These are phyloP conservation scores for Diarsia rubi DNA, from an alignment of 2,888 invertebrate species.

Conservation along the genomic window DNA sequence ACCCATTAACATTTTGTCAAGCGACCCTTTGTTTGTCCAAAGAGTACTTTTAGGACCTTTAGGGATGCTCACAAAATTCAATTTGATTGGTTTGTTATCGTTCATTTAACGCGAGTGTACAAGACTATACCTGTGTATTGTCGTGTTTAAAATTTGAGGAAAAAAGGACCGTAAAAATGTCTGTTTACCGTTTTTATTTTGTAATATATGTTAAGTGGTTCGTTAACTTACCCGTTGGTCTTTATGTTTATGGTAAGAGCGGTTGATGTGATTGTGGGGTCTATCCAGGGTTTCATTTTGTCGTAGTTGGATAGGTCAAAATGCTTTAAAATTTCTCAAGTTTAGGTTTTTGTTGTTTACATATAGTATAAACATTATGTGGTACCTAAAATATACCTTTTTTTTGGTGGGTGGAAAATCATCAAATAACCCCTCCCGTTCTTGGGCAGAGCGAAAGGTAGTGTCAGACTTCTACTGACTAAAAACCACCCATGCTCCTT, in stretches of 20 bases:
- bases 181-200: slow-evolving; percentile 14
- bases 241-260: not conserved
- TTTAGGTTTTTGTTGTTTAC: not conserved
- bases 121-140: slow-evolving; percentile 18
- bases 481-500: too few relatives aligned
- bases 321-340: not conserved
- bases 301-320: not conserved
- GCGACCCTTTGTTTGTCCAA: slow-evolving; percentile 35
- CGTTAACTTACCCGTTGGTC: not conserved
- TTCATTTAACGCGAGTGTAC: slow-evolving; percentile 19
- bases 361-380: not conserved
- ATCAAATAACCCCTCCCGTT: too few relatives aligned
- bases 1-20: slow-evolving; percentile 42
- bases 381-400: too few relatives aligned
- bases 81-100: slow-evolving; percentile 38
- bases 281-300: not conserved
- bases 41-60: slow-evolving; percentile 22
- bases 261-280: not conserved
- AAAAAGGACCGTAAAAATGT: not conserved
- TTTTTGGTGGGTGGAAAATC: too few relatives aligned
- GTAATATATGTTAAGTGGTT: not conserved
- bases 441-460: too few relatives aligned
- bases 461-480: too few relatives aligned
- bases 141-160: slow-evolving; percentile 6
- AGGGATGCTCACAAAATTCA: slow-evolving; percentile 21